phyloP scores from a whole-genome alignment of 2,113 vertebrate genomes.

The Lepidothrix coronata region DNA sequence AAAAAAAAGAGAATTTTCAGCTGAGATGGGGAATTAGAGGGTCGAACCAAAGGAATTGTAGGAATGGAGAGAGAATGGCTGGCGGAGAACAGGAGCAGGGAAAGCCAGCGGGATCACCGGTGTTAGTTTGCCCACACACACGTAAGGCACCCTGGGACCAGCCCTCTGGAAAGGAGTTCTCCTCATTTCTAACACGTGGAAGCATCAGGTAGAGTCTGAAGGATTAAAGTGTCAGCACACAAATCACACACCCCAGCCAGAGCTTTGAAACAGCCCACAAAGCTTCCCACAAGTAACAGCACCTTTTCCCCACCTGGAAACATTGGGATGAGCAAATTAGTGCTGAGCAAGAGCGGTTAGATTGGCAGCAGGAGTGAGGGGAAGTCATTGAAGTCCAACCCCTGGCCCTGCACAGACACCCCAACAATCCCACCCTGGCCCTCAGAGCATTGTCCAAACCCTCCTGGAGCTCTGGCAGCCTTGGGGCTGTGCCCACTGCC shows the following conservation, averaged over 20 bases:
- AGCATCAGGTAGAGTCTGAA: not conserved
- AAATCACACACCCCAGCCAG: not conserved
- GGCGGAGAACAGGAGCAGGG: not conserved
- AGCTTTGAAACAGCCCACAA: not conserved
- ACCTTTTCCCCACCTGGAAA: not conserved
- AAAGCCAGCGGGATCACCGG: slow-evolving; percentile 22
- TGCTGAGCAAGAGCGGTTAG: not conserved
- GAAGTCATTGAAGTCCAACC: fast-evolving
- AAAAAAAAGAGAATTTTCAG: not conserved
- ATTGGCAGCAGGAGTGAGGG: not conserved
- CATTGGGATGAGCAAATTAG: not conserved
- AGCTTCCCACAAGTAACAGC: not conserved
- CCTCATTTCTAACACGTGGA: not conserved
- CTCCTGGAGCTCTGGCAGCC: slow-evolving; percentile 4
- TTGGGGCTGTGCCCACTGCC: not conserved
- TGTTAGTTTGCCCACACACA: slow-evolving; percentile 10
- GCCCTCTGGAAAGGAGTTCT: not conserved
- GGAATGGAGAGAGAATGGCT: slow-evolving; percentile 34
- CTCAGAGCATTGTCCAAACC: not conserved
- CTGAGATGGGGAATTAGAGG: not conserved
- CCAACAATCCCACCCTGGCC: not conserved
- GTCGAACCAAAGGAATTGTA: not conserved
- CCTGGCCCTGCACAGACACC: not conserved
- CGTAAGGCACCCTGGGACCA: not conserved
- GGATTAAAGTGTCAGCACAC: not conserved